These are phyloP conservation scores for Chironomus striatipennis DNA, from an alignment of 1,140 invertebrate species.

Conservation along the genomic window DNA sequence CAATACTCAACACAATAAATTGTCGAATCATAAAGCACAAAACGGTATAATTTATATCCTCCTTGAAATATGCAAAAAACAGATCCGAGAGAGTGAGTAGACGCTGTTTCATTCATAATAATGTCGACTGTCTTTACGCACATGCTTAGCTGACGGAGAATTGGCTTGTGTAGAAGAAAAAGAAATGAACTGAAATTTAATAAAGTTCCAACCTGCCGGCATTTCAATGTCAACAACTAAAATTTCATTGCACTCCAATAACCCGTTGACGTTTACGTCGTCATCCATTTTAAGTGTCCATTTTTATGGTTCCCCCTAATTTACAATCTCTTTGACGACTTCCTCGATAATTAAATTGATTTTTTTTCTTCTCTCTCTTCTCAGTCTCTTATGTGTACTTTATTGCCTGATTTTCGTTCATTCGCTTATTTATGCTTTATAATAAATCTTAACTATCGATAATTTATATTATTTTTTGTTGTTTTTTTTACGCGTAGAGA, in stretches of 20 bases:
- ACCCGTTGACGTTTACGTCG: constrained; percentile 1
- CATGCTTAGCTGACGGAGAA: neutral
- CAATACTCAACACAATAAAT: too few species aligned
- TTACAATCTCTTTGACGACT: constrained; percentile 13
- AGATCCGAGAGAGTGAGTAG: too few species aligned
- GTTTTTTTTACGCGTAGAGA: neutral
- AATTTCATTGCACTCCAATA: constrained; percentile 13
- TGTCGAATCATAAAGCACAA: too few species aligned
- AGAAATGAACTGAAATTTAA: constrained; percentile 1
- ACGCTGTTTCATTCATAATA: too few species aligned
- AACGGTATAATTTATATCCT: too few species aligned
- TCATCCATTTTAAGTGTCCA: neutral
- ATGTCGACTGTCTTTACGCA: too few species aligned
- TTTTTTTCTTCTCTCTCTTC: neutral
- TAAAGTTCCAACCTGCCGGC: neutral
- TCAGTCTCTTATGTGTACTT: neutral
- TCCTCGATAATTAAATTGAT: constrained; percentile 14
- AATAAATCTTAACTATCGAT: too few species aligned
- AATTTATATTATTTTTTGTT: too few species aligned
- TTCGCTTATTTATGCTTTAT: too few species aligned
- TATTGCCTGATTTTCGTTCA: too few species aligned
- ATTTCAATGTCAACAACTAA: constrained; percentile 2
- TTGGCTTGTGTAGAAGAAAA: neutral
- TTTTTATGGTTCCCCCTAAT: neutral
- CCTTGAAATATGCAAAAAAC: too few species aligned